Evolutionary conservation across 2,888 invertebrate genomes (phyloP).

Genomic region (Tipula vernalis): DNA sequence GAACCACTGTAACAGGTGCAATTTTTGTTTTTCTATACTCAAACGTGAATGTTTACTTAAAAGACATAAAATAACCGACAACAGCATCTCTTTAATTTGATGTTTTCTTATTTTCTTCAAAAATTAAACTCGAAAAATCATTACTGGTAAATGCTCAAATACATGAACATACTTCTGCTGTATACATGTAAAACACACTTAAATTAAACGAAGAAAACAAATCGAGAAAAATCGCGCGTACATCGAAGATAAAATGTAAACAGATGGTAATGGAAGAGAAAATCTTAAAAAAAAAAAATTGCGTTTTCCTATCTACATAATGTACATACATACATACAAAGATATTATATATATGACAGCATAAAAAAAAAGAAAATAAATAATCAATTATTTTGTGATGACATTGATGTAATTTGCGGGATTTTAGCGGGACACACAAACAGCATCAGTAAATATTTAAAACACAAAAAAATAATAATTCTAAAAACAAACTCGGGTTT

Average conservation of each 20-base stretch:
- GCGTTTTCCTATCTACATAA: not conserved
- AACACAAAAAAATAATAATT: not conserved
- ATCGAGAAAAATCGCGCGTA: not conserved
- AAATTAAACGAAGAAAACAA: not conserved
- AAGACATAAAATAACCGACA: not conserved
- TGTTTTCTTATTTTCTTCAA: not conserved
- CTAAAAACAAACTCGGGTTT: not conserved
- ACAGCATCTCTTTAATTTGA: not conserved
- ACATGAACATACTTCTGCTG: not conserved
- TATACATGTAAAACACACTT: not conserved
- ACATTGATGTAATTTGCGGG: constrained; percentile 4
- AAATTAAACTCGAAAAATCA: not conserved
- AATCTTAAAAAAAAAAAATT: not conserved
- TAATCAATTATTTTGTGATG: not conserved
- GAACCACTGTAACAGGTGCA: not conserved
- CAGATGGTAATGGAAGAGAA: not conserved
- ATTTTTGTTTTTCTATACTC: not conserved
- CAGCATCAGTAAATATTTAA: not conserved
- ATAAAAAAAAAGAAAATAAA: not conserved
- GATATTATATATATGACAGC: not conserved
- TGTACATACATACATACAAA: not conserved
- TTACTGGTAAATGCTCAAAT: not conserved
- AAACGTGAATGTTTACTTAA: not conserved
- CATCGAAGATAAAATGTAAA: not conserved
- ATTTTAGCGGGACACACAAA: not conserved